Conservation (phyloP, 2,888 invertebrate species). For the Aricia artaxerxes region DNA sequence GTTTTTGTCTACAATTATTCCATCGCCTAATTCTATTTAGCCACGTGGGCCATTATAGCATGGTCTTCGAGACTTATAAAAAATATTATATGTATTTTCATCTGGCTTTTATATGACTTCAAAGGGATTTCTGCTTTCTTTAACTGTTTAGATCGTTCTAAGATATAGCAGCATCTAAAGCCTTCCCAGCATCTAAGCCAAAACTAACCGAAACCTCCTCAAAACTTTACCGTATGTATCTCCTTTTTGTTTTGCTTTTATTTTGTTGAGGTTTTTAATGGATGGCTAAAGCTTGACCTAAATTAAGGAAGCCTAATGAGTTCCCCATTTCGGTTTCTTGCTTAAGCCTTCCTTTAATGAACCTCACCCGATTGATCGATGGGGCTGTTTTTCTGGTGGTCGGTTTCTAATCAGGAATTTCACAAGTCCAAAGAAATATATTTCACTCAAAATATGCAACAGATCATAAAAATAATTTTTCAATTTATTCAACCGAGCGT, state of each 20-base stretch:
- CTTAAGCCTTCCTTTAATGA: constrained; percentile 11
- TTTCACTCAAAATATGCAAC: not conserved
- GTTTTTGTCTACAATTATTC: too few relatives aligned
- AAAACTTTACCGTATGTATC: not conserved
- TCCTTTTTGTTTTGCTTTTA: not conserved
- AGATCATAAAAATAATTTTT: constrained; percentile 15
- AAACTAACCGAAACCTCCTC: not conserved
- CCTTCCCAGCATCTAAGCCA: not conserved
- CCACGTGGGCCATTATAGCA: too few relatives aligned
- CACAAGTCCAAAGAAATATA: not conserved
- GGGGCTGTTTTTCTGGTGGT: not conserved
- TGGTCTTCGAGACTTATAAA: too few relatives aligned
- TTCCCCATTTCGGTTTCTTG: constrained; percentile 3
- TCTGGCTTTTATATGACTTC: not conserved
- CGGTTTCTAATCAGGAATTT: not conserved
- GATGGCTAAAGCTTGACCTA: constrained; percentile 10
- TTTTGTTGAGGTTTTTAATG: not conserved
- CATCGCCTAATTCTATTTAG: too few relatives aligned
- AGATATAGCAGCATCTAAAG: not conserved
- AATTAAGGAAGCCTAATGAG: constrained; percentile 12
- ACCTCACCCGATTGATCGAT: constrained; percentile 1
- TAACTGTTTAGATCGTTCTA: not conserved
- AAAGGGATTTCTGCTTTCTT: not conserved
- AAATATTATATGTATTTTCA: too few relatives aligned
- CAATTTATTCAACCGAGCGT: not conserved